phyloP scores from a whole-genome alignment of 2,113 vertebrate genomes.

The Sturnus vulgaris region DNA sequence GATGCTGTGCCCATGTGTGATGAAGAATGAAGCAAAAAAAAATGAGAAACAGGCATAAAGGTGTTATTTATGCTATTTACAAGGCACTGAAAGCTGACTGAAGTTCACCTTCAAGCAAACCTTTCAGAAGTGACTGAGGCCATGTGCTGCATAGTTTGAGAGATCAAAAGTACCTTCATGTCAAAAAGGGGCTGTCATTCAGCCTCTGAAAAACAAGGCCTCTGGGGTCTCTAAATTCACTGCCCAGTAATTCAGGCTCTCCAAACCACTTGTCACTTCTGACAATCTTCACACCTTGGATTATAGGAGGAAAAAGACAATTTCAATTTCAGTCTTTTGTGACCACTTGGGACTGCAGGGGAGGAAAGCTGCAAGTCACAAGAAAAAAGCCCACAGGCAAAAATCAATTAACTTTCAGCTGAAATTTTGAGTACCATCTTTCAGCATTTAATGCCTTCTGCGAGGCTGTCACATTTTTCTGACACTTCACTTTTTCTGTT shows the following conservation, averaged over 20 bases:
- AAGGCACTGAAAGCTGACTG: not conserved
- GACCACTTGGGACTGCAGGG: not conserved
- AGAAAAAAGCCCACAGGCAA: slow-evolving; percentile 19
- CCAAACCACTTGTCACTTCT: slow-evolving; percentile 2
- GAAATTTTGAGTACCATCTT: slow-evolving; percentile 24
- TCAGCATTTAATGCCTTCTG: slow-evolving; percentile 20
- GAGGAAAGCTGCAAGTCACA: not conserved
- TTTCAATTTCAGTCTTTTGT: not conserved
- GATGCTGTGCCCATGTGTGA: not conserved
- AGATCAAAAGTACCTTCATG: not conserved
- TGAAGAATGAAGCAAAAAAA: not conserved
- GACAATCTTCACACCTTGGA: slow-evolving; percentile 12
- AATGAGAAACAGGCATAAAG: not conserved
- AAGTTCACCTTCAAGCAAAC: not conserved
- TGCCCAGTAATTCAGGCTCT: not conserved
- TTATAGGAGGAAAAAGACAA: not conserved
- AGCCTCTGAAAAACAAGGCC: not conserved
- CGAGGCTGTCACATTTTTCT: slow-evolving; percentile 9
- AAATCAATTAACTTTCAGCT: slow-evolving; percentile 41
- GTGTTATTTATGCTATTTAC: not conserved
- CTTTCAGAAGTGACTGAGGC: not conserved
- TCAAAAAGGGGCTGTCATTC: not conserved
- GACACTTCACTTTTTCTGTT: not conserved
- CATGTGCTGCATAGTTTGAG: not conserved
- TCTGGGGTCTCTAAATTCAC: not conserved